A percentile compares a stretch with the other conserved stretches of the same genome.
Conservation (phyloP, 92 coral and sea anemone genomes). For the Pocillopora grandis region DNA sequence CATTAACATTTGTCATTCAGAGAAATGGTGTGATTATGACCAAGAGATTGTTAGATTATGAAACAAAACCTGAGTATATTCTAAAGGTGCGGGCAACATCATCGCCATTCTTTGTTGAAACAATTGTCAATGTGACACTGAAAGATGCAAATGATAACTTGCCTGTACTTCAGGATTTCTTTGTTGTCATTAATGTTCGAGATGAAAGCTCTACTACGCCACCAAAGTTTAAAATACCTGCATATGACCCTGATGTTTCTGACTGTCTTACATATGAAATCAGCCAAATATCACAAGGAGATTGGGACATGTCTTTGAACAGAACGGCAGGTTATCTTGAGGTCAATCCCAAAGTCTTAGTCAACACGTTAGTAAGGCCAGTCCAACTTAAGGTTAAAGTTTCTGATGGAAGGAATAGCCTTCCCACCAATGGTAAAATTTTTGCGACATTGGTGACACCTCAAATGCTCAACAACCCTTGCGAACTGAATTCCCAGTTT, state of each 20-base stretch:
- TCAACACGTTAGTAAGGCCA: slow-evolving; percentile 48
- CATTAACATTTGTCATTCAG: slow-evolving; percentile 68
- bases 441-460: slow-evolving; percentile 80
- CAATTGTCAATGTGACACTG: slow-evolving; percentile 63
- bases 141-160: slow-evolving; percentile 81
- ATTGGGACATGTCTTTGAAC: slow-evolving; percentile 69
- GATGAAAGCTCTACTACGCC: slow-evolving; percentile 70
- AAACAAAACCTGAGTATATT: slow-evolving; percentile 71
- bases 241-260: slow-evolving; percentile 90
- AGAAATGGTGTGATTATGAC: slow-evolving; percentile 77
- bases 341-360: slow-evolving; percentile 75
- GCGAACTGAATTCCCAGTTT: too few relatives aligned
- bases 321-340: slow-evolving; percentile 72
- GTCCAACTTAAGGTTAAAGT: slow-evolving; percentile 68
- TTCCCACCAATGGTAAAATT: slow-evolving; percentile 69
- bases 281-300: slow-evolving; percentile 51
- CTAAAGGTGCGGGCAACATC: slow-evolving; percentile 83
- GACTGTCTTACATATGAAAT: slow-evolving; percentile 62
- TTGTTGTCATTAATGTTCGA: slow-evolving; percentile 81
- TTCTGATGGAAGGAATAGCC: slow-evolving; percentile 63
- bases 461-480: slow-evolving; percentile 50
- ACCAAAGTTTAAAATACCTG: slow-evolving; percentile 78
- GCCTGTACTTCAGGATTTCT: slow-evolving; percentile 83
- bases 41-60: slow-evolving; percentile 68
- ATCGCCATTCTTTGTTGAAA: slow-evolving; percentile 65